A percentile compares a stretch with the other conserved stretches of the same genome.
Evolutionary conservation across 2,888 invertebrate genomes (phyloP).

Genomic region (Pollenia labialis): DNA sequence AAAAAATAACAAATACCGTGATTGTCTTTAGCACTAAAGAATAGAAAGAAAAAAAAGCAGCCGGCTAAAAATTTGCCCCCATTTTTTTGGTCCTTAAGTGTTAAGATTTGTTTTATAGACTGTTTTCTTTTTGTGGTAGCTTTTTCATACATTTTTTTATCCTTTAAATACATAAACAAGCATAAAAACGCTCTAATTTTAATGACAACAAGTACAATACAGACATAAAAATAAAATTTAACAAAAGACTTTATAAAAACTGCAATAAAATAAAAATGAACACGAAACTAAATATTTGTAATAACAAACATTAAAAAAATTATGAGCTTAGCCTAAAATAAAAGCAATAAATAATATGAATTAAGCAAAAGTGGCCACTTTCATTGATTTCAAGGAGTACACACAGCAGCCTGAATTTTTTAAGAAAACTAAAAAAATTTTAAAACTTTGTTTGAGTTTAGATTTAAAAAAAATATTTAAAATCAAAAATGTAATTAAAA

Average conservation of each 20-base stretch:
- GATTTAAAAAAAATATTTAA: not conserved
- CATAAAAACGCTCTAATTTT: slow-evolving; percentile 63
- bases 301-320: no score
- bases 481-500: not conserved
- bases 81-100: slow-evolving; percentile 58
- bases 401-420: no score
- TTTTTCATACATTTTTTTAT: slow-evolving; percentile 46
- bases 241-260: slow-evolving; percentile 16
- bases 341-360: no score
- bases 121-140: slow-evolving; percentile 30
- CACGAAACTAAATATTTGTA: no score
- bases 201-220: slow-evolving; percentile 32
- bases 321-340: no score
- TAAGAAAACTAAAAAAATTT: no score
- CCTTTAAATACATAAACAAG: slow-evolving; percentile 62
- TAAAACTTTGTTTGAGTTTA: not conserved
- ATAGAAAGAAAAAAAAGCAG: slow-evolving; percentile 45
- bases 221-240: slow-evolving; percentile 44
- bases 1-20: slow-evolving; percentile 39
- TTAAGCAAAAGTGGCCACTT: no score
- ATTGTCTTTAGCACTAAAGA: slow-evolving; percentile 52
- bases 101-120: slow-evolving; percentile 69
- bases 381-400: no score
- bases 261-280: no score
- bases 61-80: slow-evolving; percentile 64